Evolutionary conservation across 1,140 invertebrate species (phyloP).

Genomic region (Lepidostoma basale): DNA sequence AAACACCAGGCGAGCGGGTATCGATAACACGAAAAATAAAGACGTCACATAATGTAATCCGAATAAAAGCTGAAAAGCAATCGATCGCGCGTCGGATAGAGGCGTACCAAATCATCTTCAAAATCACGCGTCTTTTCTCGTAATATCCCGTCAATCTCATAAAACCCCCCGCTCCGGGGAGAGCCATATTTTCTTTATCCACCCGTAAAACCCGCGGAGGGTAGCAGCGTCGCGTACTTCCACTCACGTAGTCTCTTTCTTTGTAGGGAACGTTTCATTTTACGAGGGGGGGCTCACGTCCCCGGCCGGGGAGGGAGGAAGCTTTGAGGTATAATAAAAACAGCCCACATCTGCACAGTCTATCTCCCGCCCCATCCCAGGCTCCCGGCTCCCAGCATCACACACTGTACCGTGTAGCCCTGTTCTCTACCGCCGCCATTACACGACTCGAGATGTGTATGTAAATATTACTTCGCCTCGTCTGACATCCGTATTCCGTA

Average conservation of each 20-base stretch:
- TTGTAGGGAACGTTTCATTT: conserved; percentile 37
- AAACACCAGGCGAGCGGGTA: too few relatives aligned
- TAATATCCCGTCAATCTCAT: conserved; percentile 45
- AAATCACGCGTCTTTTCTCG: conserved; percentile 46
- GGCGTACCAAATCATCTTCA: conserved; percentile 41
- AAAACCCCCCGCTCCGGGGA: conserved; percentile 32
- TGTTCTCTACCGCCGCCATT: conserved; percentile 7
- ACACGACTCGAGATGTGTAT: background rate
- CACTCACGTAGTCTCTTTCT: conserved; percentile 16
- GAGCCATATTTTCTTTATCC: conserved; percentile 45
- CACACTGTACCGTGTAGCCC: background rate
- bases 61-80: conserved; percentile 29
- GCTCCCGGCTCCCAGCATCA: background rate
- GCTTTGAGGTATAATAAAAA: conserved; percentile 41
- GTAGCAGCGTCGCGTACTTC: conserved; percentile 4
- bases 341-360: conserved; percentile 35
- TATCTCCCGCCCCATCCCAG: background rate
- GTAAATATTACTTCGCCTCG: conserved; percentile 5
- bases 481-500: background rate
- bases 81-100: conserved; percentile 27
- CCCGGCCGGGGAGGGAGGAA: conserved; percentile 1
- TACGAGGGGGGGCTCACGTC: conserved; percentile 27
- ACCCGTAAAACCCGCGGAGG: conserved; percentile 39
- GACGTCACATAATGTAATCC: conserved; percentile 19
- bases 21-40: too few relatives aligned